Evolutionary conservation across 1,140 invertebrate genomes (phyloP), one percentile per base, ranked within the genome.

Genomic region (Drosophila mayri): DNA sequence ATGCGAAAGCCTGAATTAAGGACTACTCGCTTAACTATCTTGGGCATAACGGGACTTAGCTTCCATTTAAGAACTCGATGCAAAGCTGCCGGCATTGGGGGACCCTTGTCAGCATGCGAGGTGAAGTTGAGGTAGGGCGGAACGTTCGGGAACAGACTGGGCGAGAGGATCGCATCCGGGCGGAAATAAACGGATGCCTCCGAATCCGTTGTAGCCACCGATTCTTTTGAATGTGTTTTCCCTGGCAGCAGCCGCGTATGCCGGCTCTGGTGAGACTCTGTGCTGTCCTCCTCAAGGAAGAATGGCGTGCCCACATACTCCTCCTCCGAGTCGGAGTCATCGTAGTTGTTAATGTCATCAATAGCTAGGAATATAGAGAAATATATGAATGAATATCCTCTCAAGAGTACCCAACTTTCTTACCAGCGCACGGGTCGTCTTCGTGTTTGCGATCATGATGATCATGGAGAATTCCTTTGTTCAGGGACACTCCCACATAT

Each of bases 81-180:
- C 60, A 98, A 94, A 14, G 95, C 93, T 40, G 94, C 90, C 0
- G 97, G 97, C 85, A 94, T 94, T 18, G 93, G 72, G 2, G 94
- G 93, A 81, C 94, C 93, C 81, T 95, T 95, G 71, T 95, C 94
- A 60, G 96, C 96, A 92, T 97, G 96, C 1, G 94, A 93, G 28
- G 96, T 95, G 93, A 99, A 99, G 78, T 95, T 95, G 35, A 99
- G 95, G 81, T 97, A 98, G 1, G 98, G 98, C 25, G 98, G 97
- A 44, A 98, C 96, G 91, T 97, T 94, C 0, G 96, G 94, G 93
- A 99, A 99, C 1, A 98, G 90, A 55, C 96, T 97, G 18, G 93
- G 93, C 16, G 96, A 94, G 8, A 97, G 92, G 58, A 96, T 96
- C 65, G 79, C 52, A 1, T 79, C 73, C 0, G 91, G 91, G 28